A percentile compares a stretch with the other conserved stretches of the same genome.
These are phyloP conservation scores for Bactericera cockerelli DNA, from an alignment of 1,140 invertebrate species.

Conservation along the genomic window DNA sequence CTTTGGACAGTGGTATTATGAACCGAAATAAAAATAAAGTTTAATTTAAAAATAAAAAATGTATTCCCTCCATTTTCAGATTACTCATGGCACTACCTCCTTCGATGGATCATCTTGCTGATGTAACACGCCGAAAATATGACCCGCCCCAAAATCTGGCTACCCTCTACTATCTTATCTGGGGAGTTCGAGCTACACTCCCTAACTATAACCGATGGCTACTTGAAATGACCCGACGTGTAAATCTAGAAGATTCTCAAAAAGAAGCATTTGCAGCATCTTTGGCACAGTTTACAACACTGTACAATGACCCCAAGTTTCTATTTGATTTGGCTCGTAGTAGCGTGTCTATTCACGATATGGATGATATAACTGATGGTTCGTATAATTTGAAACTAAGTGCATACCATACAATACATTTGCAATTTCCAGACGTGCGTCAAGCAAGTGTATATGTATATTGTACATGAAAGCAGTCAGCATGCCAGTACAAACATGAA, in stretches of 20 bases:
- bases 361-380: too few species aligned
- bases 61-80: constrained; percentile 31
- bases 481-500: too few species aligned
- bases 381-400: too few species aligned
- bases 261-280: neutral
- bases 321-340: neutral
- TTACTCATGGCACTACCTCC: constrained; percentile 68
- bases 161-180: constrained; percentile 53
- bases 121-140: constrained; percentile 25
- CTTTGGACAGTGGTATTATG: too few species aligned
- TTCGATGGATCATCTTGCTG: constrained; percentile 69
- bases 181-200: constrained; percentile 47
- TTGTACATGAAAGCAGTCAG: too few species aligned
- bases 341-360: too few species aligned
- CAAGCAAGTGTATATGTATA: too few species aligned
- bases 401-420: too few species aligned
- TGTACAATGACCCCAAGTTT: neutral
- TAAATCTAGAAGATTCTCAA: neutral
- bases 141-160: constrained; percentile 33
- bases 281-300: neutral
- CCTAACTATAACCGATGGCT: constrained; percentile 19
- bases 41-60: too few species aligned
- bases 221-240: neutral
- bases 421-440: too few species aligned
- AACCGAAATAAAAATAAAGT: too few species aligned